These are phyloP conservation scores for Naja naja DNA, from an alignment of 2,113 vertebrate species.

Conservation along the genomic window DNA sequence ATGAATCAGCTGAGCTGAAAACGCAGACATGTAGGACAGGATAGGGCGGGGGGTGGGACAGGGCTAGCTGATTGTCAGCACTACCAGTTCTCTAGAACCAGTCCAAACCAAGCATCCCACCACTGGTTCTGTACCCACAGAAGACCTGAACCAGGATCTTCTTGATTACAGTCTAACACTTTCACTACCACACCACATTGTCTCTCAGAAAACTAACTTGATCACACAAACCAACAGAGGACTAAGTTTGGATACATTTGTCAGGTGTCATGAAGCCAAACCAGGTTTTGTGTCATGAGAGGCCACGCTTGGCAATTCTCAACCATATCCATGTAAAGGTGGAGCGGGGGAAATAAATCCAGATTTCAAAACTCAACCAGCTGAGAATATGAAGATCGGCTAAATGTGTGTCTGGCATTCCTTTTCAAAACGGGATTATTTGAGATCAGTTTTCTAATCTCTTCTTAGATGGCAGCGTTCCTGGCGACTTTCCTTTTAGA, in stretches of 20 bases:
- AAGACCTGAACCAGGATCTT: background rate
- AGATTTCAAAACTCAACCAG: slow-evolving; percentile 31
- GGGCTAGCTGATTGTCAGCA: no score
- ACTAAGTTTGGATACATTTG: background rate
- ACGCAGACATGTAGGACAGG: no score
- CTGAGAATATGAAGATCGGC: slow-evolving; percentile 32
- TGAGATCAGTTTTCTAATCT: slow-evolving; percentile 34
- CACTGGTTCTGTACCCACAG: no score
- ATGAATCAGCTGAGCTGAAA: no score
- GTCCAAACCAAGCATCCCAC: no score
- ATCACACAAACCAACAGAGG: background rate
- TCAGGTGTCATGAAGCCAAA: background rate
- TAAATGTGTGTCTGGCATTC: slow-evolving; percentile 22
- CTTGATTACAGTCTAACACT: background rate
- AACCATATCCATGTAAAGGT: background rate
- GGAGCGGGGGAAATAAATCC: background rate
- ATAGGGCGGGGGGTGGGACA: no score
- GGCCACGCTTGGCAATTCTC: background rate
- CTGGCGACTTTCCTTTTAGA: slow-evolving; percentile 42
- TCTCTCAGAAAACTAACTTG: background rate
- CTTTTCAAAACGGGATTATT: slow-evolving; percentile 46
- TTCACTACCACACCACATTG: background rate
- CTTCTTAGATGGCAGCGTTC: background rate
- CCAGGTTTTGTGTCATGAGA: background rate
- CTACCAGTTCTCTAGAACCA: no score